Percentiles rank a stretch among this genome's conserved stretches.
These are phyloP conservation scores for Xenus cinereus DNA, from an alignment of 2,113 vertebrate genomes.

Conservation along the genomic window DNA sequence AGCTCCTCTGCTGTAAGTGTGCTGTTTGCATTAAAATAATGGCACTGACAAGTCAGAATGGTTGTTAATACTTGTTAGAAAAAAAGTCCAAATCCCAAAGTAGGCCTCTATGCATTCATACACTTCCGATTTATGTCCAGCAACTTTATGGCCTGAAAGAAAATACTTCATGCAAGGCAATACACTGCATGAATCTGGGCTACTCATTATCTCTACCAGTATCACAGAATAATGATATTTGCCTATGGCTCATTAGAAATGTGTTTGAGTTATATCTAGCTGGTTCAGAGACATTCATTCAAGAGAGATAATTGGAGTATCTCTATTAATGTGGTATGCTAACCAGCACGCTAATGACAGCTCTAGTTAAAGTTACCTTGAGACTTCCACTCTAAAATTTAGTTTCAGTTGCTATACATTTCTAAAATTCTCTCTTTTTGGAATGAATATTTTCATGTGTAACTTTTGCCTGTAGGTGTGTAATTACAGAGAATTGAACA, in stretches of 20 bases:
- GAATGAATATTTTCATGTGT: neutral
- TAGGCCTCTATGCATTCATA: neutral
- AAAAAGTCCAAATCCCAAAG: neutral
- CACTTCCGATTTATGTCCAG: neutral
- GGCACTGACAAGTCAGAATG: neutral
- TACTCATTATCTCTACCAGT: conserved; percentile 22
- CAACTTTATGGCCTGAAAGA: neutral
- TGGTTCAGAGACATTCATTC: neutral
- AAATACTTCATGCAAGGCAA: neutral
- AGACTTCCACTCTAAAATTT: neutral
- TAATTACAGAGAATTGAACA: neutral
- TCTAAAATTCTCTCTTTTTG: neutral
- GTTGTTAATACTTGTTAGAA: neutral
- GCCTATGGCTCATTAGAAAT: conserved; percentile 32
- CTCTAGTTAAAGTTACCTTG: neutral
- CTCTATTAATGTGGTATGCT: neutral
- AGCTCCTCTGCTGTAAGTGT: neutral
- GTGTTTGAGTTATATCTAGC: neutral
- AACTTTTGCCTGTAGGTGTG: neutral
- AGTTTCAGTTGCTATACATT: neutral
- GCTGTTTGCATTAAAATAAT: neutral
- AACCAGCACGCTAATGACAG: neutral
- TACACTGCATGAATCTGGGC: neutral
- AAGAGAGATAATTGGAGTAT: neutral
- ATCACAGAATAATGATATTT: conserved; percentile 55